phyloP scores from a whole-genome alignment of 2,797 vertebrate species.

The Cirrhinus molitorella region DNA sequence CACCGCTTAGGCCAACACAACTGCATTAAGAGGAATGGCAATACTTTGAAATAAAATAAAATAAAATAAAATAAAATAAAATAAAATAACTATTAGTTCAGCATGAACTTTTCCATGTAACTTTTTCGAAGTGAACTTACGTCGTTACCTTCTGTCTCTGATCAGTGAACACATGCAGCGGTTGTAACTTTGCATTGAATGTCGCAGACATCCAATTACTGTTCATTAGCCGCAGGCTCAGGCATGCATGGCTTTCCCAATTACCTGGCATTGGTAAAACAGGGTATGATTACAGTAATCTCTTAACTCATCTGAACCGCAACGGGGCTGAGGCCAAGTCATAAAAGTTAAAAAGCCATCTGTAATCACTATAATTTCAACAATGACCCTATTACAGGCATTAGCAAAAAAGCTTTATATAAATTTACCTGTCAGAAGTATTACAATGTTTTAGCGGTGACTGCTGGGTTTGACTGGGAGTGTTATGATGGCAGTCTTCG shows the following conservation, averaged over 20 bases:
- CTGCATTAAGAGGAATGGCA: neutral
- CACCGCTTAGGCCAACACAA: neutral
- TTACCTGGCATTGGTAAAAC: conserved; percentile 60
- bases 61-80: neutral
- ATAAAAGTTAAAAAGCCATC: conserved; percentile 63
- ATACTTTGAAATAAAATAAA: neutral
- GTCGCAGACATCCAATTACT: conserved; percentile 46
- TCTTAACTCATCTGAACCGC: conserved; percentile 60
- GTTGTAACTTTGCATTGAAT: conserved; percentile 29
- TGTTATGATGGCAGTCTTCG: conserved; percentile 36
- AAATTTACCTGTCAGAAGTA: conserved; percentile 60
- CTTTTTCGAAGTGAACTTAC: neutral
- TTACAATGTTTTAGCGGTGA: conserved; percentile 56
- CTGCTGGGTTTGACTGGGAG: conserved; percentile 56
- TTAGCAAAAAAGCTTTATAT: conserved; percentile 62
- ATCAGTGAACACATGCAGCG: conserved; percentile 4
- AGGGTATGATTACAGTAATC: conserved; percentile 61
- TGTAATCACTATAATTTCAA: conserved; percentile 66
- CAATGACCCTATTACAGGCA: conserved; percentile 61
- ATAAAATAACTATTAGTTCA: neutral
- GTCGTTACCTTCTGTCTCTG: neutral
- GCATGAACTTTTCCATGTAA: neutral
- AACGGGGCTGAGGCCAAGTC: conserved; percentile 54
- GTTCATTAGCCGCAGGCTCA: conserved; percentile 55
- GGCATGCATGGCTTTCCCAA: conserved; percentile 55